Evolutionary conservation across 2,113 vertebrate genomes (phyloP).

Genomic region (Beaufortia kweichowensis): DNA sequence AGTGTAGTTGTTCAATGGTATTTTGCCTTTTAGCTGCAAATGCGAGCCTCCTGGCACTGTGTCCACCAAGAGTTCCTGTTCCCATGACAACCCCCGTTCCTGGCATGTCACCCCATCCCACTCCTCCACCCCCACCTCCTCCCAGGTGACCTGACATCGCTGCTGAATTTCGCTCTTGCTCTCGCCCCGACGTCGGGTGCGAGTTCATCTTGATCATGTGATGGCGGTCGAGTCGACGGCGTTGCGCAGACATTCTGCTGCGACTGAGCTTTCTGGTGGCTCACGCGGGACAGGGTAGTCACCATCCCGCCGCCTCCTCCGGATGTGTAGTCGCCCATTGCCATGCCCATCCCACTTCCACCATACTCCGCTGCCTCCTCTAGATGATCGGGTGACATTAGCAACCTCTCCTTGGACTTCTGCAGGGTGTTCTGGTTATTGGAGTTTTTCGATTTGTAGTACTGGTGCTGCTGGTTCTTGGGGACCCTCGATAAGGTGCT

Average conservation of each 20-base stretch:
- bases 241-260: constrained; percentile 85
- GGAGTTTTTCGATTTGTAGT: constrained; percentile 78
- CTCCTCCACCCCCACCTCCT: constrained; percentile 63
- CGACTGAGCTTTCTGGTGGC: constrained; percentile 82
- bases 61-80: constrained; percentile 80
- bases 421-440: constrained; percentile 76
- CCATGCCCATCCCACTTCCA: constrained; percentile 34
- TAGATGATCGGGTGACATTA: constrained; percentile 86
- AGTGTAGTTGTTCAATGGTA: constrained; percentile 90
- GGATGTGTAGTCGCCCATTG: constrained; percentile 46
- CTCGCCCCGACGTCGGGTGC: constrained; percentile 78
- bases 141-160: constrained; percentile 69
- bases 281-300: constrained; percentile 73
- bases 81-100: constrained; percentile 77
- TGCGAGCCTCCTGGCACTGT: constrained; percentile 80
- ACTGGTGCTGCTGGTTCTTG: constrained; percentile 81
- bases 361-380: constrained; percentile 70
- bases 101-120: constrained; percentile 74
- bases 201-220: constrained; percentile 89
- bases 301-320: constrained; percentile 62
- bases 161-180: constrained; percentile 71
- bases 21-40: constrained; percentile 87
- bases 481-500: constrained; percentile 74
- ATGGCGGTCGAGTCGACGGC: constrained; percentile 80
- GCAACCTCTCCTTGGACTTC: constrained; percentile 75